Conservation (phyloP, 2,113 vertebrate genomes). For the Gorsachius goisagi region DNA sequence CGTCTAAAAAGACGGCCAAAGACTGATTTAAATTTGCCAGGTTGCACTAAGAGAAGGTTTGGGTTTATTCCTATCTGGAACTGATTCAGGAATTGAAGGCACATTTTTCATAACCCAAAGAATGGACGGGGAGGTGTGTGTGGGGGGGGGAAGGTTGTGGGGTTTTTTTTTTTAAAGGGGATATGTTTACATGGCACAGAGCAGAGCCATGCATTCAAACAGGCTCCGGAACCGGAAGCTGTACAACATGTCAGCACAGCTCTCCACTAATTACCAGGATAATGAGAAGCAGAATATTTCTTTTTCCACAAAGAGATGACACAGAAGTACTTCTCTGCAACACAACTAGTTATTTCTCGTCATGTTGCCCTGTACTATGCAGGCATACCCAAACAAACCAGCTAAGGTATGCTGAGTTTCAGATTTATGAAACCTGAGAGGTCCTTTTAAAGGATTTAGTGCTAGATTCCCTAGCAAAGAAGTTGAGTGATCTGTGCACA, state of each 20-base stretch:
- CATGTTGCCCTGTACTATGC: neutral
- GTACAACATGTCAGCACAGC: conserved; percentile 53
- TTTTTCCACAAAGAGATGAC: neutral
- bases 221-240: conserved; percentile 48
- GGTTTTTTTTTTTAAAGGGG: neutral
- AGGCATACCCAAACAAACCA: neutral
- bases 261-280: conserved; percentile 42
- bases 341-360: neutral
- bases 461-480: neutral
- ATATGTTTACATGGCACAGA: conserved; percentile 31
- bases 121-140: neutral
- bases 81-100: neutral
- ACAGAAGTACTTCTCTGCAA: neutral
- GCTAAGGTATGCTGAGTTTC: neutral
- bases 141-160: neutral
- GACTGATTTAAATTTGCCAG: neutral
- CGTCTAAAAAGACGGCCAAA: neutral
- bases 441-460: neutral
- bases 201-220: conserved; percentile 12
- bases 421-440: neutral
- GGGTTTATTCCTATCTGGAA: neutral
- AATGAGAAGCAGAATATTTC: conserved; percentile 38
- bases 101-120: neutral
- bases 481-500: neutral
- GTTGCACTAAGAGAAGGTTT: neutral